These are phyloP conservation scores for Trissolcus japonicus DNA, from an alignment of 2,888 invertebrate species.

Conservation along the genomic window DNA sequence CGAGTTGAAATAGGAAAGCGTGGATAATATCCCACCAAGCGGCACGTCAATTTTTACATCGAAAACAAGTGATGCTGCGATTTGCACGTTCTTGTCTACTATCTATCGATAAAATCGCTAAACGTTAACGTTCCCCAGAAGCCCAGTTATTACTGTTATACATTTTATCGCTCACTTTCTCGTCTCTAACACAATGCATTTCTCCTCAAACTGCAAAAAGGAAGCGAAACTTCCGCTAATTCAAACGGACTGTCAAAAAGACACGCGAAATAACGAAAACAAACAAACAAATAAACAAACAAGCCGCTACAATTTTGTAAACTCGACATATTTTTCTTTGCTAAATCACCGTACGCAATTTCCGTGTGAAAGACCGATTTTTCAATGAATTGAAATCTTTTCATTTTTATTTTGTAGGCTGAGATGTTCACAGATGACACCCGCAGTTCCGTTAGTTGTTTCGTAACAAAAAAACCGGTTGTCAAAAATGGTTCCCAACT, in stretches of 20 bases:
- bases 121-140: slow-evolving; percentile 43
- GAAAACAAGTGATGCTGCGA: slow-evolving; percentile 31
- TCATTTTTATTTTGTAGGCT: slow-evolving; percentile 26
- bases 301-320: no score
- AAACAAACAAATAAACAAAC: no score
- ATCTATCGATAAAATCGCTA: slow-evolving; percentile 30
- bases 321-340: no score
- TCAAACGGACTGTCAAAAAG: slow-evolving; percentile 17
- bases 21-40: neutral
- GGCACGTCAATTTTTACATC: slow-evolving; percentile 13
- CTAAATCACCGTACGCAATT: no score
- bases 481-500: no score
- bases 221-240: slow-evolving; percentile 67
- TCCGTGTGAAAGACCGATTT: slow-evolving; percentile 16
- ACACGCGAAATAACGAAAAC: no score
- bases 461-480: no score
- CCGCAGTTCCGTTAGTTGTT: slow-evolving; percentile 19
- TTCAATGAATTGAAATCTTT: slow-evolving; percentile 25
- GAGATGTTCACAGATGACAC: slow-evolving; percentile 33
- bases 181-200: slow-evolving; percentile 52
- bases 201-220: slow-evolving; percentile 60
- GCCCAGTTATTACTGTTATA: slow-evolving; percentile 54
- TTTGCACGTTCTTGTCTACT: slow-evolving; percentile 23
- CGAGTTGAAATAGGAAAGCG: slow-evolving; percentile 19
- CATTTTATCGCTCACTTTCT: slow-evolving; percentile 53